A percentile compares a stretch with the other conserved stretches of the same genome.
Evolutionary conservation across 2,888 invertebrate genomes (phyloP).

Genomic region (Harpalus rubripes): DNA sequence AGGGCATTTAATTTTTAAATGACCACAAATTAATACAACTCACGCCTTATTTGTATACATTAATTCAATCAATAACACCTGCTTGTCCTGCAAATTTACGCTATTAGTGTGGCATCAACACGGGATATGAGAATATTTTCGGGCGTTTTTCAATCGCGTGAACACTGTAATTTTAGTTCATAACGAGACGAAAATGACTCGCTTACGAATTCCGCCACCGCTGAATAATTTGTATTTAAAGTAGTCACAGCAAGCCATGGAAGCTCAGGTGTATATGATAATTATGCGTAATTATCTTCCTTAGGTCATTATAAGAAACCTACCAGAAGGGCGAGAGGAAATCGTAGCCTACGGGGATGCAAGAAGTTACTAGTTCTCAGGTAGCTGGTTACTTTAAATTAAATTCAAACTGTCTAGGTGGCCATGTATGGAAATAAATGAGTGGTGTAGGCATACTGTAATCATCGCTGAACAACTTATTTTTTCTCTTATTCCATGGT

Average conservation of each 20-base stretch:
- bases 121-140: conserved; percentile 39
- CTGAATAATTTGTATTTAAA: conserved; percentile 58
- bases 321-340: neutral
- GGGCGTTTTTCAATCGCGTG: conserved; percentile 19
- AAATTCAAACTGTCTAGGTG: conserved; percentile 56
- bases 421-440: conserved; percentile 32
- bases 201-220: conserved; percentile 53
- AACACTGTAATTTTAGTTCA: conserved; percentile 48
- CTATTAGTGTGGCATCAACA: conserved; percentile 32
- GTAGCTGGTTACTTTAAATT: conserved; percentile 56
- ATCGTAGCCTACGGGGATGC: conserved; percentile 35
- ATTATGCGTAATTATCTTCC: conserved; percentile 54
- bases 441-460: conserved; percentile 4
- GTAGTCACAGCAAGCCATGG: conserved; percentile 40
- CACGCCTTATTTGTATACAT: conserved; percentile 48
- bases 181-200: conserved; percentile 52
- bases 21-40: neutral
- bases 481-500: conserved; percentile 1
- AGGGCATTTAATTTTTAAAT: no score
- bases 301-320: conserved; percentile 32
- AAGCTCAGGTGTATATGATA: conserved; percentile 48
- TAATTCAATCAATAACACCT: conserved; percentile 46
- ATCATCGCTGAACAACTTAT: conserved; percentile 1
- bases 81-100: conserved; percentile 12
- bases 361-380: conserved; percentile 31